phyloP scores from a whole-genome alignment of 2,888 invertebrate genomes.

The Dasypogon diadema region DNA sequence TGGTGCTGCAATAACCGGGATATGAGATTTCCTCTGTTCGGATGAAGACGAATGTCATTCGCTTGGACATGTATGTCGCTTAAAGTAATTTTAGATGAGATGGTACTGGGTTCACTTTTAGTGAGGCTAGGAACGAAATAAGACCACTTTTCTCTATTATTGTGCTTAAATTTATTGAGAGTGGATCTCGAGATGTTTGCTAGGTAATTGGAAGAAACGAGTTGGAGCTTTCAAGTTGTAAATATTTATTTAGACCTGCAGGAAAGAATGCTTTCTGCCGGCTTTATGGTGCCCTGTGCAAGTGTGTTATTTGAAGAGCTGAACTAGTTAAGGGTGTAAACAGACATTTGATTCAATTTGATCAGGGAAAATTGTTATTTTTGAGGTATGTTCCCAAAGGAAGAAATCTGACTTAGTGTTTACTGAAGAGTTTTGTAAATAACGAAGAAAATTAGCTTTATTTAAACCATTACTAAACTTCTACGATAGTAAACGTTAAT shows the following conservation, averaged over 20 bases:
- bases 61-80: constrained; percentile 1
- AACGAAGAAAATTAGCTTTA: no score
- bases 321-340: not conserved
- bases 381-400: not conserved
- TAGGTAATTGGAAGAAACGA: constrained; percentile 28
- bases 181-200: constrained; percentile 33
- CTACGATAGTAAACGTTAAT: no score
- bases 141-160: constrained; percentile 31
- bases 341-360: not conserved
- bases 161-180: constrained; percentile 34
- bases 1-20: constrained; percentile 21
- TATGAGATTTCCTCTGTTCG: constrained; percentile 25
- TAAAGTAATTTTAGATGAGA: constrained; percentile 9
- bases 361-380: not conserved
- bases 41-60: constrained; percentile 44
- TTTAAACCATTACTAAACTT: no score
- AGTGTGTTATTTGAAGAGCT: not conserved
- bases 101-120: not conserved
- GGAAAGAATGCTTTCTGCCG: not conserved
- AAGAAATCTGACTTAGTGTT: not conserved
- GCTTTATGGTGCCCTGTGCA: not conserved
- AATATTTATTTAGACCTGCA: constrained; percentile 23
- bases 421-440: not conserved
- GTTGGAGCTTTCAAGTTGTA: constrained; percentile 2
- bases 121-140: constrained; percentile 13